A percentile compares a stretch with the other conserved stretches of the same genome.
These are phyloP conservation scores for Hydrolagus affinis DNA, from an alignment of 2,113 vertebrate species.

Conservation along the genomic window DNA sequence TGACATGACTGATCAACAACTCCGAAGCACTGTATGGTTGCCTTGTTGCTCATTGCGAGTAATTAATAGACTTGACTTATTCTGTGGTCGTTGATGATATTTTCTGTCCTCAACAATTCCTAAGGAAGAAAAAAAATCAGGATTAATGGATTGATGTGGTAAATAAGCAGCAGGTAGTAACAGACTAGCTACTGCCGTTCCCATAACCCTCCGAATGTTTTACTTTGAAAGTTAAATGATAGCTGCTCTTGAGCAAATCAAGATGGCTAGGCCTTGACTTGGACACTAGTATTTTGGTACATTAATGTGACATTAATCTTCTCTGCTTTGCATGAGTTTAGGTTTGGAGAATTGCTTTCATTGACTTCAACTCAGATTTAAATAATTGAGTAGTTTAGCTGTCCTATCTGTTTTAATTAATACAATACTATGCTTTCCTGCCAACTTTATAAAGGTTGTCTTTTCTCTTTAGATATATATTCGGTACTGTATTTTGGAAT, in stretches of 20 bases:
- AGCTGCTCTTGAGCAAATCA: neutral
- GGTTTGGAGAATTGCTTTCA: neutral
- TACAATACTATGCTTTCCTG: neutral
- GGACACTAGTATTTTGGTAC: neutral
- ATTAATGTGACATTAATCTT: neutral
- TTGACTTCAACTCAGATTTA: neutral
- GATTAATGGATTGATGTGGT: neutral
- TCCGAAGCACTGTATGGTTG: neutral
- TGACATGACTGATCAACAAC: neutral
- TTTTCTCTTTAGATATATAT: neutral
- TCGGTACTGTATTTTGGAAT: neutral
- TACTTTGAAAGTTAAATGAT: neutral
- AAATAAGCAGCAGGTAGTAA: slow-evolving; percentile 15
- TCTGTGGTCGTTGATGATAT: slow-evolving; percentile 3
- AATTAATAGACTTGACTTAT: slow-evolving; percentile 5
- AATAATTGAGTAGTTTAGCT: neutral
- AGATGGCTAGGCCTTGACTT: neutral
- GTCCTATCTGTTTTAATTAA: neutral
- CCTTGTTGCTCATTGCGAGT: neutral
- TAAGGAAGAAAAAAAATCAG: neutral
- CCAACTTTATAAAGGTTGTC: neutral
- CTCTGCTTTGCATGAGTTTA: neutral
- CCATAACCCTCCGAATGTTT: neutral
- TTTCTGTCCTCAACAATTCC: neutral
- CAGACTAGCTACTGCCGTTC: neutral